A percentile compares a stretch with the other conserved stretches of the same genome.
Conservation (phyloP, 2,797 vertebrate species). For the Platyrinchus mystaceus region DNA sequence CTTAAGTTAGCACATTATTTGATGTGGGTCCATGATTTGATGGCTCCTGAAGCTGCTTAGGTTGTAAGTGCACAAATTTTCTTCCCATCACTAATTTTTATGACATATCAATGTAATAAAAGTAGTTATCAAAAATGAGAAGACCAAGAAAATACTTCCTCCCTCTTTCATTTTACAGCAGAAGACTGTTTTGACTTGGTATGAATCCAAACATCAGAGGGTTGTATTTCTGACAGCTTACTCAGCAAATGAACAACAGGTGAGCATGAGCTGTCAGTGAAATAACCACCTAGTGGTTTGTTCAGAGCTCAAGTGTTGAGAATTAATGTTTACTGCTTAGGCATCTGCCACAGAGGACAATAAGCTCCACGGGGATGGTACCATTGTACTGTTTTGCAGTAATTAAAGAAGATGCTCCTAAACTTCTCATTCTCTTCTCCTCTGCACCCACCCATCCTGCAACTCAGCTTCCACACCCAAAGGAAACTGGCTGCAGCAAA, state of each 20-base stretch:
- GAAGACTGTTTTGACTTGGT: background rate
- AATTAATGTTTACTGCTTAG: background rate
- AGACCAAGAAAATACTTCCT: background rate
- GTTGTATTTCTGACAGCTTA: background rate
- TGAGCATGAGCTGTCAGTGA: background rate
- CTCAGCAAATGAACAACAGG: background rate
- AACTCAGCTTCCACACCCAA: background rate
- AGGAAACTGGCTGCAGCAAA: background rate
- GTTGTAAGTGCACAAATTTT: background rate
- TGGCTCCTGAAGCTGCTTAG: background rate
- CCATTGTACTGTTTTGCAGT: background rate
- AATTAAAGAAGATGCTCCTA: background rate
- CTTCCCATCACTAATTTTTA: background rate
- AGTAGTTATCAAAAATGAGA: background rate
- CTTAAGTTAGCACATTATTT: background rate
- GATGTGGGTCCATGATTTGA: background rate
- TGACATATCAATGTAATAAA: background rate
- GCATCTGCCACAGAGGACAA: background rate
- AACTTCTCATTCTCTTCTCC: background rate
- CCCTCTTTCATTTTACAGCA: background rate
- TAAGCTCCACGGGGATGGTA: background rate
- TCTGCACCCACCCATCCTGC: background rate
- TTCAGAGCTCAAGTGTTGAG: background rate
- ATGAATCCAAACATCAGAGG: background rate
- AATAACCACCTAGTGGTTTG: background rate